Evolutionary conservation across 2,797 vertebrate species (phyloP).

Genomic region (Smutsia temminckii): DNA sequence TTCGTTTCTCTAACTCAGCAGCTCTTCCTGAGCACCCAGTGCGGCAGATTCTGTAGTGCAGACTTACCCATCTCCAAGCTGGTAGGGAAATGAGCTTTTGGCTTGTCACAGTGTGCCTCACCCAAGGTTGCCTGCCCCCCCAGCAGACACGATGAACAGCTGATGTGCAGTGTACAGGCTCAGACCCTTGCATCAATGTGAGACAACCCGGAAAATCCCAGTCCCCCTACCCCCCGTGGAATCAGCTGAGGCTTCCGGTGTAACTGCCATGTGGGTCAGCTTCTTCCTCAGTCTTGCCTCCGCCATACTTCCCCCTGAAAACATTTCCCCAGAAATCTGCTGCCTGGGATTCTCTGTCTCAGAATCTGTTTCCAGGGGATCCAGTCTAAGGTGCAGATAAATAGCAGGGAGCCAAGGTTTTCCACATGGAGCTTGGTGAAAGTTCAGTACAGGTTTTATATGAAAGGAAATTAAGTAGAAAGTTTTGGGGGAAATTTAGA

Average conservation of each 20-base stretch:
- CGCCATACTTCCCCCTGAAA: background rate
- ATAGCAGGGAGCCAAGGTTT: background rate
- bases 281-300: background rate
- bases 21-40: accelerated
- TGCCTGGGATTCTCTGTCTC: background rate
- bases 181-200: background rate
- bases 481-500: background rate
- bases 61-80: background rate
- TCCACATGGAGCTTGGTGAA: background rate
- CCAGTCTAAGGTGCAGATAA: background rate
- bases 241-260: background rate
- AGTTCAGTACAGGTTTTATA: background rate
- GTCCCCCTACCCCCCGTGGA: background rate
- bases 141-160: background rate
- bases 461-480: background rate
- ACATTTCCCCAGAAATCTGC: background rate
- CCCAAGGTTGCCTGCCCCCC: too few species aligned
- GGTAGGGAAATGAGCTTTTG: background rate
- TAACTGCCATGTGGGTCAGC: background rate
- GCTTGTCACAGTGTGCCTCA: background rate
- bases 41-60: background rate
- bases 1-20: background rate
- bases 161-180: background rate
- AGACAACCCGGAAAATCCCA: background rate
- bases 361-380: background rate